phyloP scores from a whole-genome alignment of 2,888 invertebrate species.

The Lydus trimaculatus region DNA sequence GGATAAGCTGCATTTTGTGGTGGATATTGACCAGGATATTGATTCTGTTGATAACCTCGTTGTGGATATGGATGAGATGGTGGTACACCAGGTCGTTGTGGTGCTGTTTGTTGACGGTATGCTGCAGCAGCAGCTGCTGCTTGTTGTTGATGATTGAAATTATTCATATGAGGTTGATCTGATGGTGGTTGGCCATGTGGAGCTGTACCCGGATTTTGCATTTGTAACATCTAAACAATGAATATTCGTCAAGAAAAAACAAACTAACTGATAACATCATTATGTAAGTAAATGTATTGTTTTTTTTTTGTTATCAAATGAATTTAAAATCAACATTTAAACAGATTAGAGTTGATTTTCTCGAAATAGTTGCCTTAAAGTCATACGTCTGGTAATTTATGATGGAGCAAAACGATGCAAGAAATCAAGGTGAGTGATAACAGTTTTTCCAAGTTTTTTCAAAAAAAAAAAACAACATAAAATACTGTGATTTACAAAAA shows the following conservation, averaged over 20 bases:
- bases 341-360: background rate
- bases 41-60: slow-evolving; percentile 72
- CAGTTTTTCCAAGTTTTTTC: background rate
- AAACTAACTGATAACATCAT: background rate
- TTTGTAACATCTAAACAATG: slow-evolving; percentile 35
- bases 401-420: background rate
- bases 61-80: slow-evolving; percentile 70
- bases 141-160: slow-evolving; percentile 60
- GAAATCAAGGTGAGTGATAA: background rate
- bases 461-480: background rate
- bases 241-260: background rate
- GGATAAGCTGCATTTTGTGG: slow-evolving; percentile 73
- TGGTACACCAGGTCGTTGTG: slow-evolving; percentile 68
- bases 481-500: no score
- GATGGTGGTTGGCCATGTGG: slow-evolving; percentile 48
- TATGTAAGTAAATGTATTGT: background rate
- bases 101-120: slow-evolving; percentile 58
- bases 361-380: background rate
- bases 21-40: slow-evolving; percentile 70
- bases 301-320: background rate
- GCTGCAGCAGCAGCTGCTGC: slow-evolving; percentile 51
- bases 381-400: background rate
- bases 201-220: slow-evolving; percentile 55
- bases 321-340: background rate
- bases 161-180: slow-evolving; percentile 60